Conservation (phyloP, 2,888 invertebrate species). For the Mactromeris polynyma region DNA sequence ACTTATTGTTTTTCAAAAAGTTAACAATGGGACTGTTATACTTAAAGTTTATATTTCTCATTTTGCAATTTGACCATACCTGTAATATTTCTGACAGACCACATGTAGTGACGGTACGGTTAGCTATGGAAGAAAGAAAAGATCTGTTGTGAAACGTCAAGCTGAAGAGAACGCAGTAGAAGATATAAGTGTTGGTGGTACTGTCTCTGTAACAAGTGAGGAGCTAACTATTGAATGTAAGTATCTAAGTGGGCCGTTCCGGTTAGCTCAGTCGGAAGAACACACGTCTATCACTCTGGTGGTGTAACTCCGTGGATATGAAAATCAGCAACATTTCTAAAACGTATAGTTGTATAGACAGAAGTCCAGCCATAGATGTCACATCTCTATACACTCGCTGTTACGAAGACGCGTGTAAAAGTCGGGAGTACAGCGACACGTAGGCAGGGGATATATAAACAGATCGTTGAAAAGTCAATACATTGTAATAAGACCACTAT, state of each 20-base stretch:
- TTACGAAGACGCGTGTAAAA: no score
- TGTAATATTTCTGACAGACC: conserved; percentile 61
- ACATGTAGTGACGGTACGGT: conserved; percentile 51
- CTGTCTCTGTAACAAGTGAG: conserved; percentile 62
- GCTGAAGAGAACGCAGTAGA: conserved; percentile 49
- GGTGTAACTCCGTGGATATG: not conserved
- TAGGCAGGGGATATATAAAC: no score
- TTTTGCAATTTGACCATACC: no score
- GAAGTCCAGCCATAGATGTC: not conserved
- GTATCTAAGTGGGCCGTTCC: not conserved
- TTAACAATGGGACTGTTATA: no score
- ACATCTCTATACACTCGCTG: no score
- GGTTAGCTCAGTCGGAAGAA: no score
- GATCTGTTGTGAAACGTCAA: conserved; percentile 38
- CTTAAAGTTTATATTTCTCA: no score
- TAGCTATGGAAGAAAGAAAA: conserved; percentile 63
- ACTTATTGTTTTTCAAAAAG: no score
- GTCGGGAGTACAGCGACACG: no score
- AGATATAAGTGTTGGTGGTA: conserved; percentile 63
- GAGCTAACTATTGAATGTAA: conserved; percentile 63
- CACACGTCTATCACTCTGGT: not conserved
- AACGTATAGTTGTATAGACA: not conserved
- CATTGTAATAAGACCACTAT: no score
- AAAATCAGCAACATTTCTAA: not conserved
- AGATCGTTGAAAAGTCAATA: no score